Base-by-base conservation (phyloP, 2,888 invertebrate species). In the Unio pictorum region DNA sequence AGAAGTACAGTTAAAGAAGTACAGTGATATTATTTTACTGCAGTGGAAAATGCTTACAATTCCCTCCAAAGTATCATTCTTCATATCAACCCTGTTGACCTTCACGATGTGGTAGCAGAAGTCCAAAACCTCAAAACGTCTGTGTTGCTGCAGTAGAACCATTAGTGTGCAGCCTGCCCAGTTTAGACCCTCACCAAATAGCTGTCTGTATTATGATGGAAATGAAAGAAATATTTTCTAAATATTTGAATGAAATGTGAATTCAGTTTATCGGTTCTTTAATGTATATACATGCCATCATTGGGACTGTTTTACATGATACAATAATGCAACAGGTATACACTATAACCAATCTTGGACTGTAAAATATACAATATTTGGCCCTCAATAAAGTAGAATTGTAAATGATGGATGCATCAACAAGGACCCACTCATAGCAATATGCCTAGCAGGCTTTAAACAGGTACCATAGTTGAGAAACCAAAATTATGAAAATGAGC, bases 131-230 rank as follows among this genome's bases (percentile, higher is more conserved):
- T 99, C 98, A 90, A 99, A 99, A 72, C 98, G 92, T 62, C 97
- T 92, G 91, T 99, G 98, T 87, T 99, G 99, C 0, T 97, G 97
- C 57, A 99, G 92, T 60, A 99, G 92, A 4, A 96, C 95, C 75
- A 99, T 96, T 93, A 99, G 96, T 18, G 97, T 95, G 90, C 98
- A 98, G 0, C 98, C 99, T 6, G 98, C 99, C 99, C 99, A 99
- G 91, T 99, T 97, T 0, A 99, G 92, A 0, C 99, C 99, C 91
- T 99, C 99, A 15, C 99, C 99, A 91, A 98, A 99, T 78, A 99
- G 91, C 91, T 99, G 97, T 89, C 96, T 88, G 79, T 15, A 72
- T 67, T 28, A 26, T 55, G 62, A 54, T 23, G 69, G 59, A 65
- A 4, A 30, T 18, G 11, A 58, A 66, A 55, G 56, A 63, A 60